Percentiles rank a stretch among this genome's conserved stretches.
Evolutionary conservation across 1,140 invertebrate species (phyloP).

Genomic region (Brachionus rotundiformis): DNA sequence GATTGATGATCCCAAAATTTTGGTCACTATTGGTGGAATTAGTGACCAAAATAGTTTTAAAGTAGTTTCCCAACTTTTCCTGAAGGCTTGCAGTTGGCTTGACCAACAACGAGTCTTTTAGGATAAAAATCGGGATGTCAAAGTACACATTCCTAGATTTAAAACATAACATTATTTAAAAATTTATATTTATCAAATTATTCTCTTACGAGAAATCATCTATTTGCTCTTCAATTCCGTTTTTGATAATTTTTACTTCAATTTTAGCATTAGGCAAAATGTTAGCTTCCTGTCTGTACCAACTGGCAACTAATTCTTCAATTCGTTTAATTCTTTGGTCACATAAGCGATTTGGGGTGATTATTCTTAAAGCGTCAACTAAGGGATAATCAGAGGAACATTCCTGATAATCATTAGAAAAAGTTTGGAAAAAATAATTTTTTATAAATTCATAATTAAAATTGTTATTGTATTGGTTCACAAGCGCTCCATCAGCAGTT

Average conservation of each 20-base stretch:
- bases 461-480: background rate
- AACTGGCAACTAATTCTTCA: background rate
- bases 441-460: conserved; percentile 17
- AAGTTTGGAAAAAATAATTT: background rate
- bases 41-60: background rate
- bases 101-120: background rate
- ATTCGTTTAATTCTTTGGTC: conserved; percentile 11
- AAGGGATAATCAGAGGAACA: background rate
- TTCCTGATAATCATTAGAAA: background rate
- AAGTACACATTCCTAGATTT: background rate
- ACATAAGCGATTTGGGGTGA: background rate
- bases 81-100: background rate
- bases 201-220: conserved; percentile 25
- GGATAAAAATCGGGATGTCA: background rate
- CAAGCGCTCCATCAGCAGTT: background rate
- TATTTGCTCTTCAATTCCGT: conserved; percentile 23
- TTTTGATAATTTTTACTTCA: conserved; percentile 1
- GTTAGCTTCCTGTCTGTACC: background rate
- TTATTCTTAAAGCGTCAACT: background rate
- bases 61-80: background rate
- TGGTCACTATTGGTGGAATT: background rate
- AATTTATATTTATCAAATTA: background rate
- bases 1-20: background rate
- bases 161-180: background rate
- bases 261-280: background rate